Conservation (phyloP, 2,113 vertebrate genomes). For the Festucalex cinctus region DNA sequence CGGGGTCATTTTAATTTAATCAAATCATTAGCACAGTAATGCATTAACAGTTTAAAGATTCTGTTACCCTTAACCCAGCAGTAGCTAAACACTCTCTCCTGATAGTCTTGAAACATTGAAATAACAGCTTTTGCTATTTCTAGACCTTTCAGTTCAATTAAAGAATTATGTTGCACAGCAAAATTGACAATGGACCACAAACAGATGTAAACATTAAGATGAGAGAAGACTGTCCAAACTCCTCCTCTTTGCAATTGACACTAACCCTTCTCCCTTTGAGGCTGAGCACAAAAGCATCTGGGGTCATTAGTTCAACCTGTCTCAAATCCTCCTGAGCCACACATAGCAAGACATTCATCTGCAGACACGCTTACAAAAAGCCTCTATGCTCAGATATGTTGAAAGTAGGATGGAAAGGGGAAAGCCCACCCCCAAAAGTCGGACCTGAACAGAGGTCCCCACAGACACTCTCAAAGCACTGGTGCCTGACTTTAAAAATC, state of each 20-base stretch:
- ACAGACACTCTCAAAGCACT: slow-evolving; percentile 37
- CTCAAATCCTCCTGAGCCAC: slow-evolving; percentile 51
- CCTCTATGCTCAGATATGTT: slow-evolving; percentile 40
- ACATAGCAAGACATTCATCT: slow-evolving; percentile 62
- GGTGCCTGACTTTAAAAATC: slow-evolving; percentile 17
- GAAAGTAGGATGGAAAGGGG: slow-evolving; percentile 29
- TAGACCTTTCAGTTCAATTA: slow-evolving; percentile 7
- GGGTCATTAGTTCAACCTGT: slow-evolving; percentile 70
- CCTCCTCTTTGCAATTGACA: slow-evolving; percentile 36
- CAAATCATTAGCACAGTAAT: not conserved
- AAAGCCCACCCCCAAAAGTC: slow-evolving; percentile 9
- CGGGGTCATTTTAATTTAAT: not conserved
- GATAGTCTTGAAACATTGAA: not conserved
- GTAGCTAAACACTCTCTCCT: not conserved
- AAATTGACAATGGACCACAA: not conserved
- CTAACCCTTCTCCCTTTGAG: slow-evolving; percentile 53
- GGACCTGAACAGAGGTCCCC: slow-evolving; percentile 32
- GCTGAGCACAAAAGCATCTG: slow-evolving; percentile 53
- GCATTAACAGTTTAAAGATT: not conserved
- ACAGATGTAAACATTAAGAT: slow-evolving; percentile 38
- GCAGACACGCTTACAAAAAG: slow-evolving; percentile 38
- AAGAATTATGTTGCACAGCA: not conserved
- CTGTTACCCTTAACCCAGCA: not conserved
- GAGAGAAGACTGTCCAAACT: slow-evolving; percentile 27
- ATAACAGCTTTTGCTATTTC: not conserved